Conservation (phyloP, 2,113 vertebrate genomes). For the Oriolus oriolus region DNA sequence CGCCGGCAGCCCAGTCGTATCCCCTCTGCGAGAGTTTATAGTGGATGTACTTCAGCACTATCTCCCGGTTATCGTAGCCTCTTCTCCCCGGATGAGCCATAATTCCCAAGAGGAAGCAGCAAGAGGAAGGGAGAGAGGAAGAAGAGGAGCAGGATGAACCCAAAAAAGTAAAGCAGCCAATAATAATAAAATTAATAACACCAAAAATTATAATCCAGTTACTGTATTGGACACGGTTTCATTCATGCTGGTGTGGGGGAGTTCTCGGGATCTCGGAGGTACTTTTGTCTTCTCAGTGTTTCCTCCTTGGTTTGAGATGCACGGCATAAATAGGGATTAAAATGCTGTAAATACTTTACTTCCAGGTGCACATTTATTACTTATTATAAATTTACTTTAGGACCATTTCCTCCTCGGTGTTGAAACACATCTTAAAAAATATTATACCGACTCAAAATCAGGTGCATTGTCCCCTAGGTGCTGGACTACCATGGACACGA, state of each 20-base stretch:
- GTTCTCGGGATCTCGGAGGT: constrained; percentile 70
- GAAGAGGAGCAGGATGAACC: constrained; percentile 58
- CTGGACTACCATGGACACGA: background rate
- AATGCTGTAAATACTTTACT: constrained; percentile 68
- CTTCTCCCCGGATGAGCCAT: constrained; percentile 79
- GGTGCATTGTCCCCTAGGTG: constrained; percentile 55
- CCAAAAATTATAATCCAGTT: constrained; percentile 74
- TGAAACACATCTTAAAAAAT: constrained; percentile 47
- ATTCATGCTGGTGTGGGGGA: constrained; percentile 73
- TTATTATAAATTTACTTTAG: constrained; percentile 54
- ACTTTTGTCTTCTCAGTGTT: constrained; percentile 70
- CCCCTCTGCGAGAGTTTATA: constrained; percentile 82
- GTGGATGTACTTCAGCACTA: constrained; percentile 82
- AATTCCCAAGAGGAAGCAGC: constrained; percentile 57
- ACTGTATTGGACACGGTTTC: constrained; percentile 67
- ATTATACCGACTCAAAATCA: constrained; percentile 43
- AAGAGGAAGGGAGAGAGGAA: constrained; percentile 50
- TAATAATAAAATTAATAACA: constrained; percentile 52
- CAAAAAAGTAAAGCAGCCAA: constrained; percentile 62
- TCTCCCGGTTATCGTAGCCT: constrained; percentile 79
- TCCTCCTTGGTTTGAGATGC: constrained; percentile 69
- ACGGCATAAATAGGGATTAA: constrained; percentile 64
- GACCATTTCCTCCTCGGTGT: constrained; percentile 67
- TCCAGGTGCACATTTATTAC: constrained; percentile 70
- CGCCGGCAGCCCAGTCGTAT: constrained; percentile 77